Evolutionary conservation across 2,888 invertebrate species (phyloP), one percentile per base, ranked within the genome.

Genomic region (Lycophotia porphyrea): DNA sequence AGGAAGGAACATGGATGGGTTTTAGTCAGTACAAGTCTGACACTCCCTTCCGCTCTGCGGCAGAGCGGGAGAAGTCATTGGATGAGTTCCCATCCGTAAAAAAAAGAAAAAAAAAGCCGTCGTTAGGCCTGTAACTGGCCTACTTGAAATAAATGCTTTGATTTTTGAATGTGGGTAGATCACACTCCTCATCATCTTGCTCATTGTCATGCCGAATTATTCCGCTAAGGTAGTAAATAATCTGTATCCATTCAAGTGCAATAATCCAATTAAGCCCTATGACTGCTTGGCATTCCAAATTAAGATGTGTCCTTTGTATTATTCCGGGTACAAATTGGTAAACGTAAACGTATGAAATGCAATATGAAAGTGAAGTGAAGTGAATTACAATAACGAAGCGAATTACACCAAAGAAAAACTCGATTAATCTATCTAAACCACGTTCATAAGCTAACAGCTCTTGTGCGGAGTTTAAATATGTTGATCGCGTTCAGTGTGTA

Each of bases 261-360:
- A 72, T 61, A 72, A 61, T 74, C n/a, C 7, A 71, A 74, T 72
- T 21, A 71, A 71, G 42, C 34, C 15, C 15, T 42, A 55, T 55
- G n/a, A 55, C 70, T 69, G 58, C 36, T 73, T 71, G 34, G 27
- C 27, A 58, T 71, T 44, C 13, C 47, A 27, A 55, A 27, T 55
- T 27, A 55, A 27, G 7, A 55, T 27, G 27, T 27, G 15, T 27
- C n/a, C 13, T 13, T 52, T 52, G n/a, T 52, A 52, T 27, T 27
- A 27, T 49, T 55, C 21, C 9, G 58, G 31, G 21, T 21, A 34
- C 31, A 31, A 21, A 34, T 60, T 60, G 27, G 21, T 31, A 31
- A 60, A 31, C 58, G 58, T 49, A 11, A 58, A 34, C 60, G 21
- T 60, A 24, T 60, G 34, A 24, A 34, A 58, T 31, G 21, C 8